phyloP scores from a whole-genome alignment of 2,888 invertebrate species.

The Pammene fasciana region DNA sequence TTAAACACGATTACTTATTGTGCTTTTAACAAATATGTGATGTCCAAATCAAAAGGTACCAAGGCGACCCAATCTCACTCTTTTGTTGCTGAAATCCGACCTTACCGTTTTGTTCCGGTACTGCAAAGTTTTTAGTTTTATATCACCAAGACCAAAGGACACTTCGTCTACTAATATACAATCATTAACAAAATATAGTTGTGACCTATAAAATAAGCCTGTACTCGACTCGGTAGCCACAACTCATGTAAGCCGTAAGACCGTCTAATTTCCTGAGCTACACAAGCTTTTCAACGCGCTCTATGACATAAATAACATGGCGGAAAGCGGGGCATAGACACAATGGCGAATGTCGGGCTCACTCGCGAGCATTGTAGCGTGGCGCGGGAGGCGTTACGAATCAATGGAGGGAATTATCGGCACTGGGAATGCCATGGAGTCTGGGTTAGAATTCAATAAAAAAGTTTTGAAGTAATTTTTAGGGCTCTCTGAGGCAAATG shows the following conservation, averaged over 20 bases:
- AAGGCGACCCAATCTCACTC: too few species aligned
- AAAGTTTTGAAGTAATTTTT: neutral
- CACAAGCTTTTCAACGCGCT: slow-evolving; percentile 38
- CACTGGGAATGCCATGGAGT: slow-evolving; percentile 62
- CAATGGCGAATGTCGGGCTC: slow-evolving; percentile 82
- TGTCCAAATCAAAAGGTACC: too few species aligned
- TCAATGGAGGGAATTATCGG: slow-evolving; percentile 84
- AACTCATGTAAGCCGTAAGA: slow-evolving; percentile 20
- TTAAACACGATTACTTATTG: too few species aligned
- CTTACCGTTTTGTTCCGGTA: too few species aligned
- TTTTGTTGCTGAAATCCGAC: too few species aligned
- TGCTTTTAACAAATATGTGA: too few species aligned
- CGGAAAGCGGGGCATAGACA: slow-evolving; percentile 72
- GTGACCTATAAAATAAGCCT: neutral
- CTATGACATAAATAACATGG: slow-evolving; percentile 74
- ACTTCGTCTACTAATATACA: too few species aligned
- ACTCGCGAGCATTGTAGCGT: slow-evolving; percentile 82
- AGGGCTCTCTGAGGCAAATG: neutral
- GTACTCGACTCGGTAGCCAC: neutral
- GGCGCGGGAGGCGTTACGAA: slow-evolving; percentile 83
- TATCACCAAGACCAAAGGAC: too few species aligned
- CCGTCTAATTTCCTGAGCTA: slow-evolving; percentile 31
- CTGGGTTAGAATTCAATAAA: slow-evolving; percentile 3
- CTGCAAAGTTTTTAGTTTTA: too few species aligned
- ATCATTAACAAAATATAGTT: neutral